Conservation (phyloP, 2,888 invertebrate genomes). For the Microplitis manilae region DNA sequence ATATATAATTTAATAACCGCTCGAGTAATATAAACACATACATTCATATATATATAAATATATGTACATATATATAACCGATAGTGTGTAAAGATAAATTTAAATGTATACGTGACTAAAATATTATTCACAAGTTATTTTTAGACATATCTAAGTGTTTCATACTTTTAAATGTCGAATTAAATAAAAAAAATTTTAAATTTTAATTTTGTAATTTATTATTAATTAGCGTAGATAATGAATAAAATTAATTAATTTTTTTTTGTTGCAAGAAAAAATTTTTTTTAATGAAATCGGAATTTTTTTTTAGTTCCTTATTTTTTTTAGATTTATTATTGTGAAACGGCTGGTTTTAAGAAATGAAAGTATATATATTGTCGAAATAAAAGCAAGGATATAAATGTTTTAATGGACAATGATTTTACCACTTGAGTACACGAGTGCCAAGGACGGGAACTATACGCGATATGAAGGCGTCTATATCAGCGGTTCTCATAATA, state of each 20-base stretch:
- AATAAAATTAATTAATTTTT: neutral
- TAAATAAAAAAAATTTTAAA: slow-evolving; percentile 34
- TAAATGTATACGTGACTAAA: slow-evolving; percentile 1
- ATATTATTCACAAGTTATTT: neutral
- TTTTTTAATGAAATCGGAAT: neutral
- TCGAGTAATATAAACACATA: too few relatives aligned
- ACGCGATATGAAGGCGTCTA: slow-evolving; percentile 62
- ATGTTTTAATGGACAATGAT: slow-evolving; percentile 53
- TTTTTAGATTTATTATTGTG: slow-evolving; percentile 52
- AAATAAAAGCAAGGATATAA: slow-evolving; percentile 38
- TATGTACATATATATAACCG: slow-evolving; percentile 2
- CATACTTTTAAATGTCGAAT: slow-evolving; percentile 51
- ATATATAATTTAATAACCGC: too few relatives aligned
- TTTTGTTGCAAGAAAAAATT: neutral
- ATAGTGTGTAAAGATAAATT: neutral
- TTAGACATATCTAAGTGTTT: neutral
- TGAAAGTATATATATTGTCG: slow-evolving; percentile 47
- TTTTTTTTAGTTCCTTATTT: neutral
- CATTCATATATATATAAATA: slow-evolving; percentile 8
- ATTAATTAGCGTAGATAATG: too few relatives aligned
- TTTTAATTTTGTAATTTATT: neutral
- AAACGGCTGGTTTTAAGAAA: slow-evolving; percentile 55
- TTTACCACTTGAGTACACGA: slow-evolving; percentile 51
- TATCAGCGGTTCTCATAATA: slow-evolving; percentile 52
- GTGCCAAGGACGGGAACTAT: slow-evolving; percentile 63